Conservation (phyloP, 2,113 vertebrate species). For the Parotia lawesii region DNA sequence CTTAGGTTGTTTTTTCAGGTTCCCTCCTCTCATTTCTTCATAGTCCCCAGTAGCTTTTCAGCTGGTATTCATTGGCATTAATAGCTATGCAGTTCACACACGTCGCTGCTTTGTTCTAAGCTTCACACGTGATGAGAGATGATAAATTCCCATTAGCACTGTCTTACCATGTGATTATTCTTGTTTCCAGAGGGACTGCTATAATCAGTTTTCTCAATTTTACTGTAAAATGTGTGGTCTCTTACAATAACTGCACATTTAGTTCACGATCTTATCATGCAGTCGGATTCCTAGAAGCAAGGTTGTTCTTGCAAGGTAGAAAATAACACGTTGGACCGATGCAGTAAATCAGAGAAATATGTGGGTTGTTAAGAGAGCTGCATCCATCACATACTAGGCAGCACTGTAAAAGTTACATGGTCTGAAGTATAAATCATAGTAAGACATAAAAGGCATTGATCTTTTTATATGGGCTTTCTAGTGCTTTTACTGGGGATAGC, state of each 20-base stretch:
- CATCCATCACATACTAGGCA: conserved; percentile 38
- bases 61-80: neutral
- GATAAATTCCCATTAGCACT: conserved; percentile 61
- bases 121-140: conserved; percentile 40
- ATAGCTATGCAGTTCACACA: neutral
- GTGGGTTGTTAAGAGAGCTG: conserved; percentile 25
- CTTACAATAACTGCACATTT: conserved; percentile 42
- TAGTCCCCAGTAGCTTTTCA: neutral
- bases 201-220: conserved; percentile 74
- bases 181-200: conserved; percentile 53
- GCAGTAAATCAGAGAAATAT: conserved; percentile 48
- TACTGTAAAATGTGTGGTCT: conserved; percentile 73
- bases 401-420: conserved; percentile 35
- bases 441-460: conserved; percentile 29
- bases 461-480: conserved; percentile 27
- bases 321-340: neutral
- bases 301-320: conserved; percentile 29
- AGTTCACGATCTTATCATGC: conserved; percentile 22
- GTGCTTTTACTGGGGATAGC: conserved; percentile 15
- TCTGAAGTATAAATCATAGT: conserved; percentile 33
- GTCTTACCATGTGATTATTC: conserved; percentile 61
- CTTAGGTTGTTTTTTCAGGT: neutral
- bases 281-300: conserved; percentile 25
- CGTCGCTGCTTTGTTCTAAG: conserved; percentile 31
- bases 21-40: neutral